Percentiles rank a stretch among this genome's conserved stretches.
Conservation (phyloP, 1,140 invertebrate species). For the Zaprionus tsacasi region DNA sequence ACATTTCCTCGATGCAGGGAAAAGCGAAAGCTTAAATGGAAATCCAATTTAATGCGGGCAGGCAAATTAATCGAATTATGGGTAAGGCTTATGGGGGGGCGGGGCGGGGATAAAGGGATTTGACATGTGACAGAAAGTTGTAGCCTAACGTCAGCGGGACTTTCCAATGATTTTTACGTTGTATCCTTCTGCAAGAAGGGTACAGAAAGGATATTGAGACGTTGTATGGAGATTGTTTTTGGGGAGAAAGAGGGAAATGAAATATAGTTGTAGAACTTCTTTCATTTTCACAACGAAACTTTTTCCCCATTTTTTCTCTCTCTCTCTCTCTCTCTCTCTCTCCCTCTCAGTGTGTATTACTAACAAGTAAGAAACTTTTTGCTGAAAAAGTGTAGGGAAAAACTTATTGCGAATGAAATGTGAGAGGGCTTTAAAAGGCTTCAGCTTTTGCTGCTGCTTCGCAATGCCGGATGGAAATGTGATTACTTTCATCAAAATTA, state of each 20-base stretch:
- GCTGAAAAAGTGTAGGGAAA: constrained; percentile 31
- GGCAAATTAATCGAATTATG: constrained; percentile 74
- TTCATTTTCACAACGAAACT: constrained; percentile 75
- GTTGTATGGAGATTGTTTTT: not conserved
- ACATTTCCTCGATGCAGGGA: constrained; percentile 13
- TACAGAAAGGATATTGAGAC: not conserved
- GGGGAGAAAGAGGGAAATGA: constrained; percentile 16
- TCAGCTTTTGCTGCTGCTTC: constrained; percentile 18
- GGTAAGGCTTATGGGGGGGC: constrained; percentile 9
- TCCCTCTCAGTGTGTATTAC: not conserved
- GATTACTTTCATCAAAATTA: constrained; percentile 79
- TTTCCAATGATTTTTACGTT: constrained; percentile 61
- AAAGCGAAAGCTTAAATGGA: constrained; percentile 36
- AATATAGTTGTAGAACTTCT: constrained; percentile 74
- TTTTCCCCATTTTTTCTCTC: constrained; percentile 38
- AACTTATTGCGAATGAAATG: constrained; percentile 66
- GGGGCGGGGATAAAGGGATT: constrained; percentile 34
- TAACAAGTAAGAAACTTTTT: constrained; percentile 68
- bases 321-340: not conserved
- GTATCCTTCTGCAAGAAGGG: constrained; percentile 4
- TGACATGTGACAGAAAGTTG: constrained; percentile 66
- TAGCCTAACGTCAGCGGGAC: constrained; percentile 31
- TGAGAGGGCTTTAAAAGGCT: constrained; percentile 69
- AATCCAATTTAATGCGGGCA: constrained; percentile 58
- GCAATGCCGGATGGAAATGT: constrained; percentile 52